Conservation (phyloP, 2,113 vertebrate species). For the Poecile atricapillus region DNA sequence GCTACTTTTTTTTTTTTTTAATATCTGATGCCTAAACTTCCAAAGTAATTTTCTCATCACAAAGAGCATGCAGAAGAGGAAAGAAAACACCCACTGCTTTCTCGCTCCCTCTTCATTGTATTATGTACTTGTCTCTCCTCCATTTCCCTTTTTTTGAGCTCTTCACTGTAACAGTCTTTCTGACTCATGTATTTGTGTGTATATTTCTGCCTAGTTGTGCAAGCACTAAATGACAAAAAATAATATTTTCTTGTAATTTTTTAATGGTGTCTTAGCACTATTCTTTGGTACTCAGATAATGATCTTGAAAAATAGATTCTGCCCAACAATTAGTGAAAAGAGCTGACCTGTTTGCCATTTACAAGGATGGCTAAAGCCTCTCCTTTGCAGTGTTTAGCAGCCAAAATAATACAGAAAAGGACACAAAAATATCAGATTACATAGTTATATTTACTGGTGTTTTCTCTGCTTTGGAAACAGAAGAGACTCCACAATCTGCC, state of each 20-base stretch:
- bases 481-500: not conserved
- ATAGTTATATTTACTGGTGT: not conserved
- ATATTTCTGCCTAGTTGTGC: not conserved
- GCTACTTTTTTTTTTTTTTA: not conserved
- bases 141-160: not conserved
- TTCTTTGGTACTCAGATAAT: not conserved
- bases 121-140: not conserved
- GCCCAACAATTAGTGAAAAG: not conserved
- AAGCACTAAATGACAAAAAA: not conserved
- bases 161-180: not conserved
- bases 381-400: not conserved
- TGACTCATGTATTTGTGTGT: not conserved
- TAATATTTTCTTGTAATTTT: not conserved
- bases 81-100: not conserved
- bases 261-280: not conserved
- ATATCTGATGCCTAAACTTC: not conserved
- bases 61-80: not conserved
- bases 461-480: not conserved
- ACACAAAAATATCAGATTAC: not conserved
- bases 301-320: not conserved
- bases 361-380: not conserved
- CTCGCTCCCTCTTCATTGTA: not conserved
- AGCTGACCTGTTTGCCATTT: not conserved
- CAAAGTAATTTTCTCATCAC: conserved; percentile 22
- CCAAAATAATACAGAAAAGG: not conserved